Conservation (phyloP, 2,113 vertebrate genomes). For the Globicephala melas region DNA sequence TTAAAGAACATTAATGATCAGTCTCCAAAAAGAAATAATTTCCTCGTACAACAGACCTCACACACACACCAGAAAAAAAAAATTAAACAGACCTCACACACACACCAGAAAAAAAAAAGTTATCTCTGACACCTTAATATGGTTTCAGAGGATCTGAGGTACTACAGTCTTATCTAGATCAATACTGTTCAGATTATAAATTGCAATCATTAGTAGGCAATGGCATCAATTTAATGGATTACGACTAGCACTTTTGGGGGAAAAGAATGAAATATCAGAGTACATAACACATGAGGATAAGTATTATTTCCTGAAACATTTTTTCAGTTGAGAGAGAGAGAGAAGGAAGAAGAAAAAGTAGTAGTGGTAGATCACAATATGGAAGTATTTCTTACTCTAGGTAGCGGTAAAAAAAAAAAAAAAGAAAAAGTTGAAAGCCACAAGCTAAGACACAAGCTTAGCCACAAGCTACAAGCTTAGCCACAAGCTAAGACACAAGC, state of each 20-base stretch:
- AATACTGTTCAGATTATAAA: not conserved
- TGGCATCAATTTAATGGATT: not conserved
- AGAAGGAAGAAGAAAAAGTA: no score
- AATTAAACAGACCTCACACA: not conserved
- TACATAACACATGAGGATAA: not conserved
- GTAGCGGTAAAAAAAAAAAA: not conserved
- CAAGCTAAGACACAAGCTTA: not conserved
- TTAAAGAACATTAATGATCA: not conserved
- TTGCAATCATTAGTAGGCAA: not conserved
- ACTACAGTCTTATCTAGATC: not conserved
- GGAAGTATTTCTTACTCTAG: not conserved
- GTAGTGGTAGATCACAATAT: not conserved
- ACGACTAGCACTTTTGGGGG: not conserved
- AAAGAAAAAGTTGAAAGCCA: not conserved
- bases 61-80: not conserved
- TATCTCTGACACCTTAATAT: not conserved
- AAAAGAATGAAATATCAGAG: not conserved
- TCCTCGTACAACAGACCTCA: not conserved
- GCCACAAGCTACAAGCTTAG: no score
- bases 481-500: no score
- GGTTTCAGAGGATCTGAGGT: not conserved
- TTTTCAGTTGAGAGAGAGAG: not conserved
- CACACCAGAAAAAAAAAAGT: not conserved
- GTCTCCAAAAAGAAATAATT: not conserved
- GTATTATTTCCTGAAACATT: not conserved